Evolutionary conservation across 2,888 invertebrate genomes (phyloP).

Genomic region (Octonoba sinensis): DNA sequence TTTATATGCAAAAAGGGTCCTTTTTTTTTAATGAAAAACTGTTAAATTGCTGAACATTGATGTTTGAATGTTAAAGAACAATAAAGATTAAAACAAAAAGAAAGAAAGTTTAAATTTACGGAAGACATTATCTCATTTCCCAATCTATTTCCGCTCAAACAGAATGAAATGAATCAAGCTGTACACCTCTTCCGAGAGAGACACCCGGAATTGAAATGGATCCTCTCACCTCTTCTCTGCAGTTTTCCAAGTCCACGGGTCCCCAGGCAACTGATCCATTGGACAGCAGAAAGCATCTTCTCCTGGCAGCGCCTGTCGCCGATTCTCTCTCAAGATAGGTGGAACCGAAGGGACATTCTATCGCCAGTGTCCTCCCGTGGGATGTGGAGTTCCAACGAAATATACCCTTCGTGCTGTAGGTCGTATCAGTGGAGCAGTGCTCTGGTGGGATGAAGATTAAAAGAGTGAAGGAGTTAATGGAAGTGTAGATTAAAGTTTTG

Average conservation of each 20-base stretch:
- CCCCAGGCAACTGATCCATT: conserved; percentile 65
- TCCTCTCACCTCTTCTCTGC: conserved; percentile 62
- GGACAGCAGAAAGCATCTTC: conserved; percentile 57
- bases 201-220: too few relatives aligned
- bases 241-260: conserved; percentile 49
- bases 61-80: too few relatives aligned
- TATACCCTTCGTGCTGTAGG: conserved; percentile 43
- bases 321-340: conserved; percentile 40
- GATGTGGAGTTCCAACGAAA: conserved; percentile 63
- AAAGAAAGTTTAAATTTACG: too few relatives aligned
- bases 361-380: conserved; percentile 54
- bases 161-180: too few relatives aligned
- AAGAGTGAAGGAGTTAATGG: not conserved
- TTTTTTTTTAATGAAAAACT: too few relatives aligned
- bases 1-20: too few relatives aligned
- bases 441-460: conserved; percentile 23
- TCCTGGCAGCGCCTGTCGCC: conserved; percentile 56
- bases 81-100: too few relatives aligned
- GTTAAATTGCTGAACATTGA: too few relatives aligned
- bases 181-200: too few relatives aligned
- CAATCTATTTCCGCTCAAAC: too few relatives aligned
- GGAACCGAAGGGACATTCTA: conserved; percentile 65
- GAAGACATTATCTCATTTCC: too few relatives aligned
- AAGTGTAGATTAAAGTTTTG: not conserved
- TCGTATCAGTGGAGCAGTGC: conserved; percentile 50